Percentiles rank a stretch among this genome's conserved stretches.
These are phyloP conservation scores for Philereme vetulata DNA, from an alignment of 2,888 invertebrate species.

Conservation along the genomic window DNA sequence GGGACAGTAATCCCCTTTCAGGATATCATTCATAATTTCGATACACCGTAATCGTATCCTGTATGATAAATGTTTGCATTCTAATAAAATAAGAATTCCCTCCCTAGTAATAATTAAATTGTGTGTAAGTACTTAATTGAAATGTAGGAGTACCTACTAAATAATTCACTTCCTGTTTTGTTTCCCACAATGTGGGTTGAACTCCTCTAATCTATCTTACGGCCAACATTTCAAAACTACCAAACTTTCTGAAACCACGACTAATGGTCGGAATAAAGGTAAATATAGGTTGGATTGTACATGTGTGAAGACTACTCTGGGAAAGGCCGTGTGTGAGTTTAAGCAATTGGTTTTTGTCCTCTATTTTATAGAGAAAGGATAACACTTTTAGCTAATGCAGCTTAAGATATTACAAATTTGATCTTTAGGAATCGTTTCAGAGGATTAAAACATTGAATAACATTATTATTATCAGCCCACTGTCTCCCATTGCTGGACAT, in stretches of 20 bases:
- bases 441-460: too few relatives aligned
- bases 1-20: too few relatives aligned
- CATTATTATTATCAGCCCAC: too few relatives aligned
- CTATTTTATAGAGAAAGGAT: too few relatives aligned
- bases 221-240: constrained; percentile 30
- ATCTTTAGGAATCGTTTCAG: too few relatives aligned
- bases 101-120: not conserved
- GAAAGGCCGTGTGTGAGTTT: constrained; percentile 3
- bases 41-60: too few relatives aligned
- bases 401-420: too few relatives aligned
- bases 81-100: too few relatives aligned
- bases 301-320: constrained; percentile 5
- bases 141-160: constrained; percentile 10
- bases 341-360: not conserved
- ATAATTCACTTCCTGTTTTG: constrained; percentile 4
- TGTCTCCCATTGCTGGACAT: too few relatives aligned
- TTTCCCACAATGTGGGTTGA: constrained; percentile 11
- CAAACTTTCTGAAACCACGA: constrained; percentile 31
- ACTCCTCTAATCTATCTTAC: constrained; percentile 24
- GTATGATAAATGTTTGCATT: too few relatives aligned
- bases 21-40: too few relatives aligned
- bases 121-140: constrained; percentile 9
- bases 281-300: constrained; percentile 22
- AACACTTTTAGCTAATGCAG: too few relatives aligned
- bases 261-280: constrained; percentile 28